phyloP scores from a whole-genome alignment of 2,888 invertebrate genomes.

The Pheosia gnoma region DNA sequence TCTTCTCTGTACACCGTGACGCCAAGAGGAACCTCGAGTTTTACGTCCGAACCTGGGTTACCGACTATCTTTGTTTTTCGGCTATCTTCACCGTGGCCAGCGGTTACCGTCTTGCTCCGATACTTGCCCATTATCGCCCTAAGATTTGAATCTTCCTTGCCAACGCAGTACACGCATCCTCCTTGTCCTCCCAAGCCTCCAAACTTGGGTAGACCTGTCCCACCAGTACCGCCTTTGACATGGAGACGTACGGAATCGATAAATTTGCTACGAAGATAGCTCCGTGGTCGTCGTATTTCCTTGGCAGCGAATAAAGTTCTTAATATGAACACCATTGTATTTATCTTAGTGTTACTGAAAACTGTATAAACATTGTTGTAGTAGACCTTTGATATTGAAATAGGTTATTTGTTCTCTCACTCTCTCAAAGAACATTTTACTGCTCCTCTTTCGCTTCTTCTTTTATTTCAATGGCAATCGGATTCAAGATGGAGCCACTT shows the following conservation, averaged over 20 bases:
- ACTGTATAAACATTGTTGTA: not conserved
- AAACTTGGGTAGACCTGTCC: constrained; percentile 88
- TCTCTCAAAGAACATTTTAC: not conserved
- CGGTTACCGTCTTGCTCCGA: constrained; percentile 85
- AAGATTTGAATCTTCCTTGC: constrained; percentile 85
- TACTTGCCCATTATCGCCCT: constrained; percentile 76
- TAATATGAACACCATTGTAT: constrained; percentile 77
- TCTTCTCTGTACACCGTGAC: constrained; percentile 88
- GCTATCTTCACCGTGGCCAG: constrained; percentile 90
- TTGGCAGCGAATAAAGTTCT: constrained; percentile 71
- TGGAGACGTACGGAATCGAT: constrained; percentile 91
- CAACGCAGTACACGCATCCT: constrained; percentile 91
- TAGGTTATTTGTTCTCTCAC: not conserved
- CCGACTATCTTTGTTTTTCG: constrained; percentile 90
- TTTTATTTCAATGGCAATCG: too few relatives aligned
- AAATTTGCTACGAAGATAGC: constrained; percentile 84
- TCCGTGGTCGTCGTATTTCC: constrained; percentile 78
- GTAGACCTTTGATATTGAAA: not conserved
- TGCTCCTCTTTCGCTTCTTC: not conserved
- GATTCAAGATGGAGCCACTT: too few relatives aligned
- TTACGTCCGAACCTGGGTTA: constrained; percentile 87
- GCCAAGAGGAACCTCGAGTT: constrained; percentile 92
- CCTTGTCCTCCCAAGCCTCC: constrained; percentile 97
- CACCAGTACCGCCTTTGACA: constrained; percentile 93
- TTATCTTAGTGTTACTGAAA: not conserved